phyloP scores from a whole-genome alignment of 2,888 invertebrate genomes.

The Ochlodes sylvanus region DNA sequence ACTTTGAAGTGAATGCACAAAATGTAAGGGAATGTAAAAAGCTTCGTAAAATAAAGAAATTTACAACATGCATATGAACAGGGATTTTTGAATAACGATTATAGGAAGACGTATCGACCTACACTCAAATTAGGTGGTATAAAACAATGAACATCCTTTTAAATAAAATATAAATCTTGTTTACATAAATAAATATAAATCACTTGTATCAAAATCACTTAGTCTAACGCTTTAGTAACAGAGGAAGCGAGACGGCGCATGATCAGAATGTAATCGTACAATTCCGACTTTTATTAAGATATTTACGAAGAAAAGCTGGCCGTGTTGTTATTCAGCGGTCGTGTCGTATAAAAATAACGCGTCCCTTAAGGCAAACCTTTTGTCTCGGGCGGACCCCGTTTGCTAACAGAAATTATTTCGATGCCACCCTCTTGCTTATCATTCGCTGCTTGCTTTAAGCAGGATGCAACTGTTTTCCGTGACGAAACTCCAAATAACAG shows the following conservation, averaged over 20 bases:
- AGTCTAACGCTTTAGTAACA: constrained; percentile 61
- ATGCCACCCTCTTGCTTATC: constrained; percentile 73
- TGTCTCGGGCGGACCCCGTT: constrained; percentile 70
- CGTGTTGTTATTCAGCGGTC: constrained; percentile 75
- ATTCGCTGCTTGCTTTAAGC: constrained; percentile 75
- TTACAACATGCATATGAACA: constrained; percentile 54
- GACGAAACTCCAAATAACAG: constrained; percentile 70
- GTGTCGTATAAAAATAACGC: constrained; percentile 80
- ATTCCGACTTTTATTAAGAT: constrained; percentile 79
- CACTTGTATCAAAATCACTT: constrained; percentile 66
- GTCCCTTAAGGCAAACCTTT: constrained; percentile 77
- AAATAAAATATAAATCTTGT: constrained; percentile 70
- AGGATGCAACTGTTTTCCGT: constrained; percentile 81
- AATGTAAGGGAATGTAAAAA: constrained; percentile 79
- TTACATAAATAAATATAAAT: constrained; percentile 64
- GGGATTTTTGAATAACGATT: constrained; percentile 10
- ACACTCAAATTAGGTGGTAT: constrained; percentile 42
- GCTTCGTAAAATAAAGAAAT: constrained; percentile 64
- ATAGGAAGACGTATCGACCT: neutral
- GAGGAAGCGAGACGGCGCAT: constrained; percentile 73
- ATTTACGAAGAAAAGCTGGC: constrained; percentile 74
- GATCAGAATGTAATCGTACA: constrained; percentile 77
- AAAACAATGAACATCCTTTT: constrained; percentile 62
- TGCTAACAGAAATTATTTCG: constrained; percentile 68
- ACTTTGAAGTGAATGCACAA: constrained; percentile 83